phyloP scores from a whole-genome alignment of 2,113 vertebrate genomes.

The Melanotaenia duboulayi region DNA sequence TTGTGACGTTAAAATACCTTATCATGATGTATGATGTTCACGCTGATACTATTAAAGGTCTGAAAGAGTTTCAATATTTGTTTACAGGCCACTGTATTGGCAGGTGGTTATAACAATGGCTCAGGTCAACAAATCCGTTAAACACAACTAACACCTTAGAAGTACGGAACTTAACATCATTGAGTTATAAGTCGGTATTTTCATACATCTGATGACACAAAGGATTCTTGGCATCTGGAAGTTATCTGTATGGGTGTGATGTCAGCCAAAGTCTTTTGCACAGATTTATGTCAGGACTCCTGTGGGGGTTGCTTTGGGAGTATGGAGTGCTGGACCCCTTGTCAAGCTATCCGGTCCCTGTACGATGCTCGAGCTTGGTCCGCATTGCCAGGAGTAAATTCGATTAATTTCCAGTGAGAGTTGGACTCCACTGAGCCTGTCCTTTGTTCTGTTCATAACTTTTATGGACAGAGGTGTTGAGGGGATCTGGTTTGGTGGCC shows the following conservation, averaged over 20 bases:
- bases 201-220: not conserved
- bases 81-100: not conserved
- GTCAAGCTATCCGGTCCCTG: too few relatives aligned
- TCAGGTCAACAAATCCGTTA: not conserved
- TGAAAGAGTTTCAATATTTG: conserved; percentile 10
- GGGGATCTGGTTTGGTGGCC: too few relatives aligned
- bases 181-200: not conserved
- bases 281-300: not conserved
- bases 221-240: not conserved
- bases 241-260: not conserved
- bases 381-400: too few relatives aligned
- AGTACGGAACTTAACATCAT: not conserved
- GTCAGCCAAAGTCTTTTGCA: not conserved
- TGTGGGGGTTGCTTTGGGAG: too few relatives aligned
- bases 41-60: not conserved
- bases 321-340: too few relatives aligned
- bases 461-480: too few relatives aligned
- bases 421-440: too few relatives aligned
- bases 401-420: too few relatives aligned
- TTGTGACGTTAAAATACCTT: conserved; percentile 2
- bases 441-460: too few relatives aligned
- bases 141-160: not conserved
- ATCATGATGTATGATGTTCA: not conserved
- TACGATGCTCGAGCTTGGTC: too few relatives aligned
- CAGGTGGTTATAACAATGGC: not conserved